Evolutionary conservation across 2,797 vertebrate species (phyloP).

Genomic region (Karalla daura): DNA sequence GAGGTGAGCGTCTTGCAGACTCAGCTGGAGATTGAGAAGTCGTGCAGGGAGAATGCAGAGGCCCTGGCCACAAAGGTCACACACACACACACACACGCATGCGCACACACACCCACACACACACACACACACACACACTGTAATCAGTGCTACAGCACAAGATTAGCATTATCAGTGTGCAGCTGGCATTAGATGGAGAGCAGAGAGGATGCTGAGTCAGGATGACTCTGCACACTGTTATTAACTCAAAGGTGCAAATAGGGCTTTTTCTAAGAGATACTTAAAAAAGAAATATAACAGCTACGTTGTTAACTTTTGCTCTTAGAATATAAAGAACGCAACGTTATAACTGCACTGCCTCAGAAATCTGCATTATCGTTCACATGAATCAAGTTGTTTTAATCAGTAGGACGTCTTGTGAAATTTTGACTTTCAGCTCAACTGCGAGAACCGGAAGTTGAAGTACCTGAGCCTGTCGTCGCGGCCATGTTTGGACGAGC

Average conservation of each 20-base stretch:
- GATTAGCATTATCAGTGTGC: constrained; percentile 35
- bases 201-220: constrained; percentile 36
- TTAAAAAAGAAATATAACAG: neutral
- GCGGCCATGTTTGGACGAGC: constrained; percentile 83
- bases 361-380: no score
- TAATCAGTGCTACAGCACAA: constrained; percentile 24
- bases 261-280: neutral
- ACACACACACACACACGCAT: constrained; percentile 24
- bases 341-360: no score
- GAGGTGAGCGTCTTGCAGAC: constrained; percentile 87
- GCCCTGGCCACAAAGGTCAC: constrained; percentile 86
- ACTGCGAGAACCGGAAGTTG: constrained; percentile 86
- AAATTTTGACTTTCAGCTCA: constrained; percentile 75
- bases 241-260: neutral
- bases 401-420: neutral
- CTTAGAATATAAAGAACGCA: neutral
- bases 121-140: constrained; percentile 12
- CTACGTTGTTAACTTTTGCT: neutral
- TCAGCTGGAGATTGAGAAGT: constrained; percentile 88
- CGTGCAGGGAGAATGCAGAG: constrained; percentile 87
- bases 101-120: constrained; percentile 28
- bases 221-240: constrained; percentile 37
- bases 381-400: no score
- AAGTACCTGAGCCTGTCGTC: constrained; percentile 85
- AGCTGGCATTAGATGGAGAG: constrained; percentile 23